These are phyloP conservation scores for Leptodactylus fuscus DNA, from an alignment of 2,113 vertebrate species.

Conservation along the genomic window DNA sequence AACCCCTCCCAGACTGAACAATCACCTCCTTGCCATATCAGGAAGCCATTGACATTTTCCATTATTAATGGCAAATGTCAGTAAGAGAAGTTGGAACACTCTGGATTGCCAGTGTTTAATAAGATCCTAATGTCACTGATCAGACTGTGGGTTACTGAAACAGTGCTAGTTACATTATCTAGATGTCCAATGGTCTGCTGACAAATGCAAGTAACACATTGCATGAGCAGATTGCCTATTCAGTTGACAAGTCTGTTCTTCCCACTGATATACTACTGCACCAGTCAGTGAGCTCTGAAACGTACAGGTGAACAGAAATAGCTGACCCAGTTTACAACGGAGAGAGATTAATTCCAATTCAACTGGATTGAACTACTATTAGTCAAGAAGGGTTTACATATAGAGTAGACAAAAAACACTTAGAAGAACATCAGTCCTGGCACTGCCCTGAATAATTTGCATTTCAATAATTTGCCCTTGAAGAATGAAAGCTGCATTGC, in stretches of 20 bases:
- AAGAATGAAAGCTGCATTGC: too few species aligned
- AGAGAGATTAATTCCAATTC: constrained; percentile 10
- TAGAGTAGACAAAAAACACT: not conserved
- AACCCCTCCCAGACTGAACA: too few species aligned
- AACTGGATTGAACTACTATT: constrained; percentile 11
- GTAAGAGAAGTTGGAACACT: too few species aligned
- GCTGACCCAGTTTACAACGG: constrained; percentile 7
- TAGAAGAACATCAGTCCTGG: not conserved
- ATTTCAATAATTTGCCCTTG: too few species aligned
- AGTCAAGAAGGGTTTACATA: not conserved
- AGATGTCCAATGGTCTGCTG: not conserved
- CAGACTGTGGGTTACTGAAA: not conserved
- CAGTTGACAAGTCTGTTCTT: not conserved
- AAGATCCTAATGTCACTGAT: not conserved
- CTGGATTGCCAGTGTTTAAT: not conserved
- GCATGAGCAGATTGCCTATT: not conserved
- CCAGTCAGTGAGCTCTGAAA: not conserved
- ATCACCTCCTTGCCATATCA: too few species aligned
- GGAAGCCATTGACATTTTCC: too few species aligned
- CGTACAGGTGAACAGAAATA: constrained; percentile 8
- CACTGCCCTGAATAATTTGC: not conserved
- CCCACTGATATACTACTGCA: not conserved
- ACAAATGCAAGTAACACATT: not conserved
- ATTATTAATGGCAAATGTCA: too few species aligned
- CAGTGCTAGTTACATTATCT: not conserved